These are phyloP conservation scores for Anastatus disparis DNA, from an alignment of 1,140 invertebrate species.

Conservation along the genomic window DNA sequence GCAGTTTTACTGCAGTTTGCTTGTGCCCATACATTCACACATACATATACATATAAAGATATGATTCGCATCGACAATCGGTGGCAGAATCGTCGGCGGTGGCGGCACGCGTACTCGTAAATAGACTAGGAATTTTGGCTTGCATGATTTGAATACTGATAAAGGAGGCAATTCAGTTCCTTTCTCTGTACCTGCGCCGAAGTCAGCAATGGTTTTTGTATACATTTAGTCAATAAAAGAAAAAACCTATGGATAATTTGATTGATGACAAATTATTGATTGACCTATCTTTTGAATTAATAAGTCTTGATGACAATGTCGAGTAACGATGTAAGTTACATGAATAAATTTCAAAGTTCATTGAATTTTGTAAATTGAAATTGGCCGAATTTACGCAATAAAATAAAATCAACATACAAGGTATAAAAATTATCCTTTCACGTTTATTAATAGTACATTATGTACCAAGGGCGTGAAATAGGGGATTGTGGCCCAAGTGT, in stretches of 20 bases:
- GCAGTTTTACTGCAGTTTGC: constrained; percentile 27
- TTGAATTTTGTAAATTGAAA: too few species aligned
- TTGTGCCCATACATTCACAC: neutral
- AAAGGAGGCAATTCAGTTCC: neutral
- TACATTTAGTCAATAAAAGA: constrained; percentile 5
- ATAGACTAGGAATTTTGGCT: constrained; percentile 32
- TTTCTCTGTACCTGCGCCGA: neutral
- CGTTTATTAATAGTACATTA: too few species aligned
- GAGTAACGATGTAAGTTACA: too few species aligned
- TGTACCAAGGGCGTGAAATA: too few species aligned
- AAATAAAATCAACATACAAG: too few species aligned
- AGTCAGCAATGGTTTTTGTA: neutral
- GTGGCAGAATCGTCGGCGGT: too few species aligned
- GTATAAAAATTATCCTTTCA: too few species aligned
- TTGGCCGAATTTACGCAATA: too few species aligned
- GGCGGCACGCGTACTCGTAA: constrained; percentile 6
- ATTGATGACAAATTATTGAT: constrained; percentile 20
- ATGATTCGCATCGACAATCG: too few species aligned
- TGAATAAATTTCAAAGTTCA: too few species aligned
- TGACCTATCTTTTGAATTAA: constrained; percentile 28
- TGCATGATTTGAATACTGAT: constrained; percentile 32
- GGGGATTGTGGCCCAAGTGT: too few species aligned
- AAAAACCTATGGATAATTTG: constrained; percentile 23
- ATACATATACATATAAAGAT: neutral
- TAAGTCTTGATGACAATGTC: too few species aligned